Conservation (phyloP, 2,888 invertebrate species). For the Pilophorus perplexus region DNA sequence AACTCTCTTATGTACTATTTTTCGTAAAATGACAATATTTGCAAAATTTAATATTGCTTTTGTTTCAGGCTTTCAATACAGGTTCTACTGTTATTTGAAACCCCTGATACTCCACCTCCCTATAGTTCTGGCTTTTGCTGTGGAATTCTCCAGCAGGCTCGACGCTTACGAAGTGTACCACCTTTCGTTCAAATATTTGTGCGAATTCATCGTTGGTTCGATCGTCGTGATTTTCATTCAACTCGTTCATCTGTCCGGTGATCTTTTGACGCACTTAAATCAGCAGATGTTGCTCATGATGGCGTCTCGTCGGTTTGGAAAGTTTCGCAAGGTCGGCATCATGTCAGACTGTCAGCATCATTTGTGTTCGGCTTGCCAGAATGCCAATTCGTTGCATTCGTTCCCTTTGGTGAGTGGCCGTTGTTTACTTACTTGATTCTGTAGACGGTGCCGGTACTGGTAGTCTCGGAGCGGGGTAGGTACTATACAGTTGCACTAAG, state of each 20-base stretch:
- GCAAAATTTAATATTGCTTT: too few relatives aligned
- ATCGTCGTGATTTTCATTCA: constrained; percentile 2
- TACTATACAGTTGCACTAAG: too few relatives aligned
- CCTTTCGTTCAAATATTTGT: background rate
- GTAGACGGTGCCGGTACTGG: too few relatives aligned
- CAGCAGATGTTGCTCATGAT: background rate
- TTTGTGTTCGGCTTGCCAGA: background rate
- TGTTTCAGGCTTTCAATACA: too few relatives aligned
- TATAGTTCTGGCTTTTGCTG: background rate
- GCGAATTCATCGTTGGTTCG: background rate
- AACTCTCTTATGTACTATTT: too few relatives aligned
- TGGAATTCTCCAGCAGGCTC: too few relatives aligned
- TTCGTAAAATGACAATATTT: too few relatives aligned
- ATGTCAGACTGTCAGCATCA: constrained; percentile 17
- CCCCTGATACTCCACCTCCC: background rate
- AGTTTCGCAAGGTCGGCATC: background rate
- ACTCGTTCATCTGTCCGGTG: background rate
- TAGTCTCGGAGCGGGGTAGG: too few relatives aligned
- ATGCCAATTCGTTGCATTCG: background rate
- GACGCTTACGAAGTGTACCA: background rate
- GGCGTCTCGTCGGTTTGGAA: background rate
- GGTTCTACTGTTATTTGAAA: too few relatives aligned
- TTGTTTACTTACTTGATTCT: too few relatives aligned
- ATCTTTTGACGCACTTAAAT: background rate
- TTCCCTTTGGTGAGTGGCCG: too few relatives aligned